phyloP scores from a whole-genome alignment of 2,888 invertebrate species.

The Bellardia bayeri region DNA sequence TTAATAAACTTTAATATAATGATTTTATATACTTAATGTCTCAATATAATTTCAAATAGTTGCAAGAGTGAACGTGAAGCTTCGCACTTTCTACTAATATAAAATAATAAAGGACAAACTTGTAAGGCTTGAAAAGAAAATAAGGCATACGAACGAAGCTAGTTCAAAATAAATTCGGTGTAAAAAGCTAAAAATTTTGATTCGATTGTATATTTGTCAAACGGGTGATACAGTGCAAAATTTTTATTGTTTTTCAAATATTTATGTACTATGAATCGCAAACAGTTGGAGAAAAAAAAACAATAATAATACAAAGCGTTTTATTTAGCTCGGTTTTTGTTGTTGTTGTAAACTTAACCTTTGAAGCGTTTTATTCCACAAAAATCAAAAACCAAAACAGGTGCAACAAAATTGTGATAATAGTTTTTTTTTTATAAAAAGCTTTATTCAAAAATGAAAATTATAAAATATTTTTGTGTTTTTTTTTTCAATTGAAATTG shows the following conservation, averaged over 20 bases:
- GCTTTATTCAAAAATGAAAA: constrained; percentile 71
- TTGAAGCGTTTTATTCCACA: constrained; percentile 67
- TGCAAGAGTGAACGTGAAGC: neutral
- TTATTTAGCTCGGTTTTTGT: constrained; percentile 23
- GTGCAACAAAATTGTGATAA: constrained; percentile 73
- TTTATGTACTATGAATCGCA: neutral
- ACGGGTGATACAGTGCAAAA: constrained; percentile 51
- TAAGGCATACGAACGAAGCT: constrained; percentile 34
- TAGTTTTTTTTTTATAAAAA: constrained; percentile 62
- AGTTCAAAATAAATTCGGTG: neutral
- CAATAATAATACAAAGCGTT: constrained; percentile 31
- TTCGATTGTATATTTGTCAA: neutral
- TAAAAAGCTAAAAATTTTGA: neutral
- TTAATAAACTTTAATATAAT: neutral
- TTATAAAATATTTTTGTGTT: constrained; percentile 19
- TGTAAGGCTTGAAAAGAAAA: constrained; percentile 41
- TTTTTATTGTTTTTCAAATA: constrained; percentile 19
- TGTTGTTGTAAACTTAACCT: constrained; percentile 66
- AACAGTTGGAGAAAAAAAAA: constrained; percentile 26
- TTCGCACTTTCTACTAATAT: neutral
- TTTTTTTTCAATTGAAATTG: constrained; percentile 8
- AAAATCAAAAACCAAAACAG: constrained; percentile 70
- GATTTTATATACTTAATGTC: neutral
- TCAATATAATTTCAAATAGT: neutral
- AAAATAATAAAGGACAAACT: constrained; percentile 3